Evolutionary conservation across 1,140 invertebrate genomes (phyloP), one percentile per base, ranked within the genome.

Genomic region (Leptoteleia sp.): DNA sequence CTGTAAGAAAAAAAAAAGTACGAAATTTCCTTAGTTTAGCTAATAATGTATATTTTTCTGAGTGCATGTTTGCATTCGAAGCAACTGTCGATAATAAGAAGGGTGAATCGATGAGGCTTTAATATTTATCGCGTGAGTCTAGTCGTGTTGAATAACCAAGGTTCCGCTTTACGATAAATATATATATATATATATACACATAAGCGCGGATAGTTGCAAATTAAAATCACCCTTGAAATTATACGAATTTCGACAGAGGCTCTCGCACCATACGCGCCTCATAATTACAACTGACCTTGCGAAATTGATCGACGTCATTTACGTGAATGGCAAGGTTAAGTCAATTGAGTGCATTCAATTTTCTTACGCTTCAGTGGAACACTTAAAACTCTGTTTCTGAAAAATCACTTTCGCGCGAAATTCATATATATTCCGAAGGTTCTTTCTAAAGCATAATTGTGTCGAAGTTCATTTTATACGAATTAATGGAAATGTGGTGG

Each of bases 181-280:
- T 48, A n/a, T 29, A 61, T 48, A 27, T 76, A 57, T 76, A 68
- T 48, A n/a, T 29, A 61, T 48, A 11, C 29, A 42, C 7, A 22
- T 59, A 50, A 9, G 38, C 47, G 29, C 48, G 61, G 29, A 67
- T 67, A 67, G 50, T 75, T 43, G 38, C 43, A 75, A 79, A 73
- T 75, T 79, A 79, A 70, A 73, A 65, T 48, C 52, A 79, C 77
- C 77, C 77, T 79, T 79, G 77, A 79, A 70, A 75, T 75, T 73
- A 72, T 72, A 65, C 75, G 52, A 78, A 72, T 72, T 72, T 67
- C 19, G 54, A 70, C 15, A 33, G 35, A 29, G 7, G 22, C 9
- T 71, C 45, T 59, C 50, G 38, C 65, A 78, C 75, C 61, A 71
- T 78, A 78, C 61, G 52, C 67, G 59, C 38, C 50, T 61, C 59